Conservation (phyloP, 2,888 invertebrate species). For the Caenorhabditis japonica region DNA sequence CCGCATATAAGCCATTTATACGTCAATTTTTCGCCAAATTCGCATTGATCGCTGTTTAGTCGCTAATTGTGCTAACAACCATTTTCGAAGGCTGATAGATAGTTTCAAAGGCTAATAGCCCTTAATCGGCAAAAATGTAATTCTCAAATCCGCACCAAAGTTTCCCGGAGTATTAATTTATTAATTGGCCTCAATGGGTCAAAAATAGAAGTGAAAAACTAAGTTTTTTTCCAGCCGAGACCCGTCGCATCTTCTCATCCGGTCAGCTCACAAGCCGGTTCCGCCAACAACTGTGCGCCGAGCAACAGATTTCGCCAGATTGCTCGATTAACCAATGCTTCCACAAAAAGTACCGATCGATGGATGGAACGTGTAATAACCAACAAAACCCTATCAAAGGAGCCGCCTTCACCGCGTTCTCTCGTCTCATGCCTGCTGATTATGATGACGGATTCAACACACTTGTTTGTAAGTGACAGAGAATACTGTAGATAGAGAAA, state of each 20-base stretch:
- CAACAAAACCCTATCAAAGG: constrained; percentile 85
- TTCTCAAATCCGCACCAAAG: too few species aligned
- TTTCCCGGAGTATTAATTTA: too few species aligned
- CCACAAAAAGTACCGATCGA: constrained; percentile 83
- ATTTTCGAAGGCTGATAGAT: too few species aligned
- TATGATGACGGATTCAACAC: constrained; percentile 75
- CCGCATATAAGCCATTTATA: too few species aligned
- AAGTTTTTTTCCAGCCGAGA: constrained; percentile 43
- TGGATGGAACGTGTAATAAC: constrained; percentile 97
- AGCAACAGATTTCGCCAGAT: constrained; percentile 49
- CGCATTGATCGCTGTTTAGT: too few species aligned
- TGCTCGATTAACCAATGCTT: constrained; percentile 73
- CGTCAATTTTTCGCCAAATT: too few species aligned
- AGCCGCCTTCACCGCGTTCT: constrained; percentile 85
- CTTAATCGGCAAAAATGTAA: too few species aligned
- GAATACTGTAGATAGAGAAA: constrained; percentile 17
- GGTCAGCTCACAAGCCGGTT: constrained; percentile 31
- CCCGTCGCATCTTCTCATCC: constrained; percentile 33
- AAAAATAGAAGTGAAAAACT: too few species aligned
- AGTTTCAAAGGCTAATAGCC: too few species aligned
- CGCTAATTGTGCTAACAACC: too few species aligned
- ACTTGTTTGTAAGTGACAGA: constrained; percentile 65
- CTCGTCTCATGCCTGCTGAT: constrained; percentile 67
- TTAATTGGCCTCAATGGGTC: too few species aligned
- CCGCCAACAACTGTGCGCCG: constrained; percentile 37